phyloP scores from a whole-genome alignment of 2,888 invertebrate genomes.

The Tinea semifulvella region DNA sequence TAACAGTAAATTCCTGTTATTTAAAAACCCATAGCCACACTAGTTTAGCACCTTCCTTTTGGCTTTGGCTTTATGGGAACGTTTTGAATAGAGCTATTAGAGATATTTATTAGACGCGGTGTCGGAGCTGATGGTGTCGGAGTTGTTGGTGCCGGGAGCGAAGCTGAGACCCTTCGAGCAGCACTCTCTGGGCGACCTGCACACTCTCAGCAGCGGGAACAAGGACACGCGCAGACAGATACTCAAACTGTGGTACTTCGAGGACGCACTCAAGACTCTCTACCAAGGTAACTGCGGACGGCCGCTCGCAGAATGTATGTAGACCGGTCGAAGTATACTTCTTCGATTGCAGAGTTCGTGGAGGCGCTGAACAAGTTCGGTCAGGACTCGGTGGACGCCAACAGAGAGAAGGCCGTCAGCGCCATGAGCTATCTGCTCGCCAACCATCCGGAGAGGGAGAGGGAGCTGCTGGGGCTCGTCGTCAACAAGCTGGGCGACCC shows the following conservation, averaged over 20 bases:
- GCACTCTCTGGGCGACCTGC: constrained; percentile 67
- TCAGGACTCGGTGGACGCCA: constrained; percentile 80
- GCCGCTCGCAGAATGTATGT: too few species aligned
- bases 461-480: constrained; percentile 79
- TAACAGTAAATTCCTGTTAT: too few species aligned
- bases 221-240: constrained; percentile 71
- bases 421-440: constrained; percentile 78
- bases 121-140: constrained; percentile 78
- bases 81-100: constrained; percentile 12
- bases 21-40: too few species aligned
- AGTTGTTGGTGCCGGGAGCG: constrained; percentile 71
- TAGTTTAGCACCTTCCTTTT: too few species aligned
- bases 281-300: constrained; percentile 69
- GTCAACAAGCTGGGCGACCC: constrained; percentile 98
- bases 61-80: too few species aligned
- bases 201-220: constrained; percentile 69
- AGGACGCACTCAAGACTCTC: constrained; percentile 83
- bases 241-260: constrained; percentile 86
- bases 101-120: constrained; percentile 69
- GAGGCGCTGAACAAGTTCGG: constrained; percentile 76
- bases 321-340: too few species aligned
- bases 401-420: constrained; percentile 82
- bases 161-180: constrained; percentile 74
- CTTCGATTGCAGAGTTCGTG: constrained; percentile 71
- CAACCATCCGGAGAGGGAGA: constrained; percentile 86